Conservation (phyloP, 2,888 invertebrate genomes). For the Cabera pusaria region DNA sequence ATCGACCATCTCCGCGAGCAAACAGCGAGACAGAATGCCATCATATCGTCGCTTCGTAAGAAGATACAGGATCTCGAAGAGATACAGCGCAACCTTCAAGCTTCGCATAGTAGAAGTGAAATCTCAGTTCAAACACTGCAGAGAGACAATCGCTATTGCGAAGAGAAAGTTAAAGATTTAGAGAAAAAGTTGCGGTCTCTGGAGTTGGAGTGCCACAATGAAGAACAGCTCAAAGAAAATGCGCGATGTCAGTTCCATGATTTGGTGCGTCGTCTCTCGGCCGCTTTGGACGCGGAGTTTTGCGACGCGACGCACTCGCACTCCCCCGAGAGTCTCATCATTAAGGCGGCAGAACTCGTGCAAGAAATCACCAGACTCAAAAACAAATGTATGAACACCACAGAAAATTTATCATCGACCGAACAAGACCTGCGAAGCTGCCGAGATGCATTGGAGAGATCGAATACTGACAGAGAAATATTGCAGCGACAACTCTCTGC, state of each 20-base stretch:
- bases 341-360: constrained; percentile 90
- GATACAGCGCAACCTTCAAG: constrained; percentile 87
- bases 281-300: constrained; percentile 88
- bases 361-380: constrained; percentile 88
- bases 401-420: constrained; percentile 83
- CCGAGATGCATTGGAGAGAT: constrained; percentile 86
- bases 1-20: constrained; percentile 91
- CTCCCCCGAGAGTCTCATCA: constrained; percentile 88
- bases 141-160: constrained; percentile 87
- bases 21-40: constrained; percentile 91
- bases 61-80: constrained; percentile 91
- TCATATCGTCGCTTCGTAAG: constrained; percentile 91
- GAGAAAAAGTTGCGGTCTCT: constrained; percentile 88
- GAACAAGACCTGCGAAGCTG: constrained; percentile 87
- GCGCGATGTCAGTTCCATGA: constrained; percentile 87
- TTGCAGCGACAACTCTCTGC: constrained; percentile 88
- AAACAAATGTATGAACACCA: constrained; percentile 83
- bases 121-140: constrained; percentile 89
- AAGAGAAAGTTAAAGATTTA: constrained; percentile 90
- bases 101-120: constrained; percentile 85
- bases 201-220: constrained; percentile 88
- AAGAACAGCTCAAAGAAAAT: constrained; percentile 90
- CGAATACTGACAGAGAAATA: constrained; percentile 88
- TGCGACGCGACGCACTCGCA: constrained; percentile 86
- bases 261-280: constrained; percentile 87